Conservation (phyloP, 2,113 vertebrate genomes). For the Vulpes lagopus region DNA sequence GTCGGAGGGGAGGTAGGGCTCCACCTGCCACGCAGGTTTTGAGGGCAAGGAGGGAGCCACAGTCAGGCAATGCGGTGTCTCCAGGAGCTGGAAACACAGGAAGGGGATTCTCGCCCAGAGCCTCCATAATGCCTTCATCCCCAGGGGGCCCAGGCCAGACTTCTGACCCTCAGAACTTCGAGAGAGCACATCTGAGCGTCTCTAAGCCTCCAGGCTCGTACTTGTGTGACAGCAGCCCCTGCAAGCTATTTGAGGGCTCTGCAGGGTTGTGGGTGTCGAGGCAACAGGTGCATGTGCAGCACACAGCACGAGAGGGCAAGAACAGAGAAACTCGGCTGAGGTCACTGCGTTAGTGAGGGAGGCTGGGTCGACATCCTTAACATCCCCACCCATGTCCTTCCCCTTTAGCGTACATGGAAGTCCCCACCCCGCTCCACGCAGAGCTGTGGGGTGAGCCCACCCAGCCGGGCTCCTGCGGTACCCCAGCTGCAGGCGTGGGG, state of each 20-base stretch:
- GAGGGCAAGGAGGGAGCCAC: background rate
- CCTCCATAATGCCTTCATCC: background rate
- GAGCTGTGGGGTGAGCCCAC: fast-evolving
- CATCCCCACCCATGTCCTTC: fast-evolving
- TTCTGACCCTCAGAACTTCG: fast-evolving
- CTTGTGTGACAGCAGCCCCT: fast-evolving
- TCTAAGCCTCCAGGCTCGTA: fast-evolving
- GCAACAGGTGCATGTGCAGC: background rate
- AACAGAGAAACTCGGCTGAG: background rate
- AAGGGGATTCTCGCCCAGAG: fast-evolving
- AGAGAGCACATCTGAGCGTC: fast-evolving
- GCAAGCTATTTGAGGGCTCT: fast-evolving
- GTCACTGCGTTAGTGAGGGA: no score
- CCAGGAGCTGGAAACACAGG: background rate
- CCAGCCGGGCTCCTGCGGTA: fast-evolving
- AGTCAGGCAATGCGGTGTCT: background rate
- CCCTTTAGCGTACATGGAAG: fast-evolving
- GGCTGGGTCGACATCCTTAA: no score
- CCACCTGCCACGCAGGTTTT: fast-evolving
- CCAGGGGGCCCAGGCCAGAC: background rate
- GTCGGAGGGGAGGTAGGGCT: no score
- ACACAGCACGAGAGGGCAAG: background rate
- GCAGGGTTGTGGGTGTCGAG: no score
- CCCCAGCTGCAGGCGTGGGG: fast-evolving
- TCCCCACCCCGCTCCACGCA: fast-evolving